Conservation (phyloP, 2,113 vertebrate species). For the Planiliza haematocheilus region DNA sequence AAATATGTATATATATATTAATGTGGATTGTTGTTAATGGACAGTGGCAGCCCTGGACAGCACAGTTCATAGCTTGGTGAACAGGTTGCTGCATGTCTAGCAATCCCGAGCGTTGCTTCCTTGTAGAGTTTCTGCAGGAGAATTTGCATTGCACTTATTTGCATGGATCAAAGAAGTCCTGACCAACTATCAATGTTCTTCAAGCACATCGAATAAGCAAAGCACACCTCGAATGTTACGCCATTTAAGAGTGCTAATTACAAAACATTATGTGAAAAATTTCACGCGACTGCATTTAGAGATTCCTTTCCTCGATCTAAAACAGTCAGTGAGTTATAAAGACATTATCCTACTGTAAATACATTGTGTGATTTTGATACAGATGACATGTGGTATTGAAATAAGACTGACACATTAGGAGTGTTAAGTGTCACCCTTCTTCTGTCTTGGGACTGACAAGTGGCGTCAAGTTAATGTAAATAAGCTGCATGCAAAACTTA, state of each 20-base stretch:
- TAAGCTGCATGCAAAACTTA: slow-evolving; percentile 57
- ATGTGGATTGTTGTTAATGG: slow-evolving; percentile 10
- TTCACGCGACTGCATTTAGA: no score
- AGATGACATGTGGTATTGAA: no score
- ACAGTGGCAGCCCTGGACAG: slow-evolving; percentile 6
- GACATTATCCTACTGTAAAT: no score
- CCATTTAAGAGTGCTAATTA: no score
- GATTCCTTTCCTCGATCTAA: no score
- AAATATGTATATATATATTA: no score
- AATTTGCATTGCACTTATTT: slow-evolving; percentile 64
- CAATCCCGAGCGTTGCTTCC: slow-evolving; percentile 26
- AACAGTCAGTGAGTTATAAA: no score
- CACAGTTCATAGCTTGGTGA: slow-evolving; percentile 6
- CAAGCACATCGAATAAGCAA: not conserved
- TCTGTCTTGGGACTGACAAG: slow-evolving; percentile 1
- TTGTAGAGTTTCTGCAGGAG: not conserved
- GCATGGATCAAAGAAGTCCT: slow-evolving; percentile 26
- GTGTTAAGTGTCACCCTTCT: not conserved
- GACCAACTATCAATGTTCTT: not conserved
- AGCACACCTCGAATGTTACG: not conserved
- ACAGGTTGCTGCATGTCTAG: slow-evolving; percentile 1
- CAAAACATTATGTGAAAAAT: no score
- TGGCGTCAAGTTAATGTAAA: not conserved
- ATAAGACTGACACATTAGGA: not conserved
- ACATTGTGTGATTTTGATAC: no score